phyloP scores from a whole-genome alignment of 2,888 invertebrate species.

The Caenorhabditis japonica region DNA sequence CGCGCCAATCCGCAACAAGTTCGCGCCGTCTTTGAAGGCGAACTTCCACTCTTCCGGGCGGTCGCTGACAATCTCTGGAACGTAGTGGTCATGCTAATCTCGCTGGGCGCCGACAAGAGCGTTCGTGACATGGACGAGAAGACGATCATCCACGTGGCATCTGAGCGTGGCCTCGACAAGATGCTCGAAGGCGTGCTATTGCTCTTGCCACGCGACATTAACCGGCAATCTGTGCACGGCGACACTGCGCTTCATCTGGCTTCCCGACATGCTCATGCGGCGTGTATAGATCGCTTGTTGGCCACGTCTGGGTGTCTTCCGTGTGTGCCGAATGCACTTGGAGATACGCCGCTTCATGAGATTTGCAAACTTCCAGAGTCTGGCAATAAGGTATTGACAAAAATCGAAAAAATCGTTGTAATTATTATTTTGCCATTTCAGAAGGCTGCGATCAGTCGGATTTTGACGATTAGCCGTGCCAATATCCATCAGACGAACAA shows the following conservation, averaged over 20 bases:
- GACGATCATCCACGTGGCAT: slow-evolving; percentile 55
- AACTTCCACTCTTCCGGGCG: slow-evolving; percentile 53
- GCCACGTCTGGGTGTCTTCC: slow-evolving; percentile 33
- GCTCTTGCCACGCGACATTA: slow-evolving; percentile 42
- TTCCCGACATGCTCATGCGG: slow-evolving; percentile 53
- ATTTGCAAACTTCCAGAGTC: slow-evolving; percentile 52
- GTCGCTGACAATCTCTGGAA: slow-evolving; percentile 54
- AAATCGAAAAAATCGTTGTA: no score
- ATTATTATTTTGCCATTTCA: slow-evolving; percentile 1
- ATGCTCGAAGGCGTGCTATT: slow-evolving; percentile 49
- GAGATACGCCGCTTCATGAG: slow-evolving; percentile 58
- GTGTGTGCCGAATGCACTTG: slow-evolving; percentile 50
- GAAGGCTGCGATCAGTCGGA: slow-evolving; percentile 55
- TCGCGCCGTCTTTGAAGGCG: slow-evolving; percentile 34
- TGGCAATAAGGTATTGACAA: slow-evolving; percentile 29
- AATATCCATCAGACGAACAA: slow-evolving; percentile 47
- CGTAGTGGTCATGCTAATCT: slow-evolving; percentile 46
- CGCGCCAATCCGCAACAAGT: slow-evolving; percentile 47
- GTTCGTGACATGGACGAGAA: slow-evolving; percentile 29
- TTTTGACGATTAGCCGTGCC: slow-evolving; percentile 52
- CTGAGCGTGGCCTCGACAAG: slow-evolving; percentile 47
- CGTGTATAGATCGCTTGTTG: slow-evolving; percentile 60
- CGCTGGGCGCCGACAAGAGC: slow-evolving; percentile 44
- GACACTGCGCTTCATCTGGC: slow-evolving; percentile 60
- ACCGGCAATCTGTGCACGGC: slow-evolving; percentile 39